These are phyloP conservation scores for Squalus acanthias DNA, from an alignment of 2,797 vertebrate genomes.

Conservation along the genomic window DNA sequence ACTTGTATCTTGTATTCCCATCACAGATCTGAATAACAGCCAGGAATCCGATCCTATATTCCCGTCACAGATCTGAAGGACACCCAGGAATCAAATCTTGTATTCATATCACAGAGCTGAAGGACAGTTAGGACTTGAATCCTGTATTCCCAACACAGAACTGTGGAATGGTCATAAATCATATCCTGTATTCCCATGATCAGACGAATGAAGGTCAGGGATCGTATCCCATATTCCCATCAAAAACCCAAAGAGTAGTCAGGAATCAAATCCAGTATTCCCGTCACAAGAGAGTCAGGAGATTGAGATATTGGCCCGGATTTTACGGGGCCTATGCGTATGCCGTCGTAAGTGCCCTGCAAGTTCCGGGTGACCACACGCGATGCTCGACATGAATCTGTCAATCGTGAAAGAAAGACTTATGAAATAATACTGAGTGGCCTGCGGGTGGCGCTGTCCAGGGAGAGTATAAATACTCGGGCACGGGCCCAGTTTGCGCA, in stretches of 20 bases:
- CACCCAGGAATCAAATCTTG: not conserved
- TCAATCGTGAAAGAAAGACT: no score
- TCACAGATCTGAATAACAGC: not conserved
- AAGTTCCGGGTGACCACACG: no score
- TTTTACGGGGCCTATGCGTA: no score
- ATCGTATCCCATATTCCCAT: not conserved
- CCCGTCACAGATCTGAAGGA: constrained; percentile 25
- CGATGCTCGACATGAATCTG: no score
- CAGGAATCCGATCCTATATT: not conserved
- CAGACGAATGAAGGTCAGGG: not conserved
- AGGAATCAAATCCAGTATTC: not conserved
- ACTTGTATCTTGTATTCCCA: not conserved
- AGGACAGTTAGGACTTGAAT: constrained; percentile 5
- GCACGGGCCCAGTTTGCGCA: no score
- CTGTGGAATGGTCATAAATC: constrained; percentile 16
- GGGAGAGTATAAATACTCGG: no score
- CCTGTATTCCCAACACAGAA: not conserved
- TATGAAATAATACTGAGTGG: no score
- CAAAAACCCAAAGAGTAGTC: not conserved
- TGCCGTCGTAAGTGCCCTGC: no score
- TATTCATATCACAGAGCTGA: not conserved
- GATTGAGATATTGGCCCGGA: not conserved
- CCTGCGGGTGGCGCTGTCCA: no score
- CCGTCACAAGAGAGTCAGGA: not conserved
- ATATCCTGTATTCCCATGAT: not conserved